Evolutionary conservation across 2,888 invertebrate species (phyloP), one percentile per base, ranked within the genome.

Genomic region (Griposia aprilina): DNA sequence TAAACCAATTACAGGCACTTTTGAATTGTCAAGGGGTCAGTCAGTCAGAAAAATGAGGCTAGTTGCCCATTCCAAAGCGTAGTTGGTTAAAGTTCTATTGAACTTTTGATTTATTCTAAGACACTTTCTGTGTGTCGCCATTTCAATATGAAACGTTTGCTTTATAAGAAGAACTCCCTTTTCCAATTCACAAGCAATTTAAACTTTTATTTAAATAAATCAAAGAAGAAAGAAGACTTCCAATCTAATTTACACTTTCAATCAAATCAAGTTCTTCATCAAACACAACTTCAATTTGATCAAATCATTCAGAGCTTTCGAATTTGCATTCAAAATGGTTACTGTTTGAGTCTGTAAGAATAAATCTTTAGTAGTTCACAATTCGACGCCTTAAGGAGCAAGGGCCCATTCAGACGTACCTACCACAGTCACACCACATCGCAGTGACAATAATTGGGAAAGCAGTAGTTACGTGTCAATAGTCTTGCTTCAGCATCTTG

Each of bases 261-360:
- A 72, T 79, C 78, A 72, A 82, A 63, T 70, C 66, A 74, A 78
- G 48, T 41, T 69, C 55, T 74, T 65, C 60, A n/a, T 76, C 66
- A 68, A 78, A 74, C 36, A 17, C 52, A 68, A 63, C 30, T 72
- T 62, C 15, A 36, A 17, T 81, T 68, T 66, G 62, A 71, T 69
- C 63, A 48, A 83, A 82, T 78, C 20, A 82, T 83, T 59, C 57
- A n/a, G 59, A 36, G 13, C 68, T 79, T 66, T 67, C 45, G 15
- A 45, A 78, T 82, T 79, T 75, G n/a, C 68, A 77, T 78, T 36
- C 48, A 57, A 78, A 69, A 83, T 74, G 59, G 78, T 23, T 41
- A 26, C 26, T 66, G 41, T 36, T 66, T 68, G 55, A 59, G 59
- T 63, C 23, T 57, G 48, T 36, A 30, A 45, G 52, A 74, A 80